Percentiles rank a stretch among this genome's conserved stretches.
phyloP scores from a whole-genome alignment of 2,113 vertebrate genomes.

The Ptilorrhoa leucosticta region DNA sequence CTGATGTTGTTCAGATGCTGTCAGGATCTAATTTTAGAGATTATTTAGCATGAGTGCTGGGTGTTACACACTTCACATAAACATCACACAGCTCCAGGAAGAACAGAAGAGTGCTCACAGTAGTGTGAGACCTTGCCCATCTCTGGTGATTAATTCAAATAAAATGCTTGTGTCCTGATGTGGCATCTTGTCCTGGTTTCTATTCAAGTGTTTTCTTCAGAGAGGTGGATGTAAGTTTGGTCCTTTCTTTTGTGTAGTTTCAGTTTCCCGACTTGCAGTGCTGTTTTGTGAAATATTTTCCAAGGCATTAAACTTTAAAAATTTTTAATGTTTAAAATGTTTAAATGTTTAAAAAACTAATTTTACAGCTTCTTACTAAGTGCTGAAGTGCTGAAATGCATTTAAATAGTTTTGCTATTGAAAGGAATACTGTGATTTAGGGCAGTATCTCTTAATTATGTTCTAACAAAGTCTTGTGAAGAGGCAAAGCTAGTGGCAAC shows the following conservation, averaged over 20 bases:
- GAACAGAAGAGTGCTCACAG: background rate
- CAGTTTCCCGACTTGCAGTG: background rate
- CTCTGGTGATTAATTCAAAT: background rate
- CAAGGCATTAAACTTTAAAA: background rate
- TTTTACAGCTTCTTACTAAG: background rate
- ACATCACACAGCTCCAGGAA: background rate
- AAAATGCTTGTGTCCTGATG: background rate
- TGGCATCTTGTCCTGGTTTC: background rate
- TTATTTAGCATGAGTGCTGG: background rate
- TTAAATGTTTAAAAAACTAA: background rate
- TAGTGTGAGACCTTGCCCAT: background rate
- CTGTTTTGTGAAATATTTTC: background rate
- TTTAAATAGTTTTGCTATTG: background rate
- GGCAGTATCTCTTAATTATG: slow-evolving; percentile 16
- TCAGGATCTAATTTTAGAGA: background rate
- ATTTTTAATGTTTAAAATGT: background rate
- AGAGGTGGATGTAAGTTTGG: background rate
- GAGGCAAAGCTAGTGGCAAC: slow-evolving; percentile 23
- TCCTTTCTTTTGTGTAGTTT: background rate
- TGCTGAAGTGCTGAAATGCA: background rate
- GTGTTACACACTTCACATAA: background rate
- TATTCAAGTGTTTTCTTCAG: background rate
- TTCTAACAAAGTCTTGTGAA: background rate
- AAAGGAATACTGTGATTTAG: background rate
- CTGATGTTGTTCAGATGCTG: background rate